Percentiles rank a stretch among this genome's conserved stretches.
phyloP scores from a whole-genome alignment of 1,140 invertebrate species.

The Araneus ventricosus region DNA sequence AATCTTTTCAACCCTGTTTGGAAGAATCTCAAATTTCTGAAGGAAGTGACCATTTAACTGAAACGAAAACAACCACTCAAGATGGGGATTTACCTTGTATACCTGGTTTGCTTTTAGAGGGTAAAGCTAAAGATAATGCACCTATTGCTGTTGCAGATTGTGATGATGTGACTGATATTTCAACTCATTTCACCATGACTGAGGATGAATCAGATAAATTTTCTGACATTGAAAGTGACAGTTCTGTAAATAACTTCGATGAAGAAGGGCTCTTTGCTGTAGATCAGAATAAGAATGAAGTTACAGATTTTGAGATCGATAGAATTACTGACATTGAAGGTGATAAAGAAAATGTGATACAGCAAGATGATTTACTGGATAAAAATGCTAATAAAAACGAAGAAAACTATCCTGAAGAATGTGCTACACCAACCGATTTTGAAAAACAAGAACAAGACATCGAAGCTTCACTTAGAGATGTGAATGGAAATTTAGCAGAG shows the following conservation, averaged over 20 bases:
- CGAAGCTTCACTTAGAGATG: not conserved
- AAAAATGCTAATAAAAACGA: slow-evolving; percentile 27
- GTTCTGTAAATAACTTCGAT: slow-evolving; percentile 48
- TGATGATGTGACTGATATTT: slow-evolving; percentile 74
- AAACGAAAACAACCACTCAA: slow-evolving; percentile 39
- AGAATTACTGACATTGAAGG: not conserved
- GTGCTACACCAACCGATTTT: not conserved
- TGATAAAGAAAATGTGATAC: not conserved
- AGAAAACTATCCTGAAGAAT: slow-evolving; percentile 17
- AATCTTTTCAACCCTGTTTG: not conserved
- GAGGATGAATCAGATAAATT: slow-evolving; percentile 72
- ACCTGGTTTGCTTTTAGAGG: slow-evolving; percentile 13
- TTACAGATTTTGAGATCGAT: not conserved
- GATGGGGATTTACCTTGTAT: slow-evolving; percentile 42
- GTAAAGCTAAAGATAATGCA: not conserved
- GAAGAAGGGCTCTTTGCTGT: not conserved
- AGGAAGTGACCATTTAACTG: not conserved
- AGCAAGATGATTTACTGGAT: not conserved
- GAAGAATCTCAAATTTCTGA: not conserved
- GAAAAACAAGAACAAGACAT: not conserved
- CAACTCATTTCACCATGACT: slow-evolving; percentile 67
- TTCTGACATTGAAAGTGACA: slow-evolving; percentile 72
- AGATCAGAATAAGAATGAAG: not conserved
- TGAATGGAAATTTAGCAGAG: slow-evolving; percentile 49
- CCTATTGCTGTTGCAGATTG: not conserved